Evolutionary conservation across 2,797 vertebrate genomes (phyloP).

Genomic region (Sebastes nivosus): DNA sequence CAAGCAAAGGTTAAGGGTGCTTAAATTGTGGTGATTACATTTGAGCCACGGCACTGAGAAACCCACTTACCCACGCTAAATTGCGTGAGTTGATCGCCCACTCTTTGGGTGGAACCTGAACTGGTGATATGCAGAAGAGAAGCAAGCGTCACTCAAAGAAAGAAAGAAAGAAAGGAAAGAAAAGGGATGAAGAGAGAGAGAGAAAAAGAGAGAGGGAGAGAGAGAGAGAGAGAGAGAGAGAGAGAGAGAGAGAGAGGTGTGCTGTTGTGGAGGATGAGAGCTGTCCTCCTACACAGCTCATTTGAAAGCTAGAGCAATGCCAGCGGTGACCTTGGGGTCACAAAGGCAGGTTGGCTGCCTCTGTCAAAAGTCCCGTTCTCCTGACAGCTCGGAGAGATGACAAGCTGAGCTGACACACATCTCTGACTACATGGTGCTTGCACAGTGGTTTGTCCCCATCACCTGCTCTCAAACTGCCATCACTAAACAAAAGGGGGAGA

Average conservation of each 20-base stretch:
- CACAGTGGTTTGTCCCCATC: slow-evolving; percentile 41
- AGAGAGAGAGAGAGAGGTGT: not conserved
- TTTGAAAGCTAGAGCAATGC: slow-evolving; percentile 64
- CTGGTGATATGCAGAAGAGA: not conserved
- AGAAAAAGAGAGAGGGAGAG: not conserved
- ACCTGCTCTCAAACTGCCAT: slow-evolving; percentile 30
- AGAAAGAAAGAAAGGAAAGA: not conserved
- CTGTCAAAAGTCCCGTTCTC: slow-evolving; percentile 50
- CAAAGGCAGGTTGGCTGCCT: slow-evolving; percentile 59
- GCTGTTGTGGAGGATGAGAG: slow-evolving; percentile 20
- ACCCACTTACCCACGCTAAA: slow-evolving; percentile 43
- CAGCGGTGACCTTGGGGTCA: slow-evolving; percentile 64
- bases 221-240: not conserved
- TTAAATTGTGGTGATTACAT: slow-evolving; percentile 55
- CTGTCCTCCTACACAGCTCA: slow-evolving; percentile 56
- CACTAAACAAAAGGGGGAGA: not conserved
- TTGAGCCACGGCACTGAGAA: slow-evolving; percentile 40
- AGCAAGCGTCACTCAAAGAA: not conserved
- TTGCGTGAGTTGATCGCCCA: slow-evolving; percentile 9
- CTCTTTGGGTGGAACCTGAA: slow-evolving; percentile 18
- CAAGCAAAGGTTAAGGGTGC: slow-evolving; percentile 63
- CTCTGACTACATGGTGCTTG: slow-evolving; percentile 37
- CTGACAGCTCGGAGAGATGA: slow-evolving; percentile 71
- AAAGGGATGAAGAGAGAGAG: not conserved
- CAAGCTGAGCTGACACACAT: slow-evolving; percentile 66